Percentiles rank a stretch among this genome's conserved stretches.
Conservation (phyloP, 2,113 vertebrate species). For the Ariopsis seemanni region DNA sequence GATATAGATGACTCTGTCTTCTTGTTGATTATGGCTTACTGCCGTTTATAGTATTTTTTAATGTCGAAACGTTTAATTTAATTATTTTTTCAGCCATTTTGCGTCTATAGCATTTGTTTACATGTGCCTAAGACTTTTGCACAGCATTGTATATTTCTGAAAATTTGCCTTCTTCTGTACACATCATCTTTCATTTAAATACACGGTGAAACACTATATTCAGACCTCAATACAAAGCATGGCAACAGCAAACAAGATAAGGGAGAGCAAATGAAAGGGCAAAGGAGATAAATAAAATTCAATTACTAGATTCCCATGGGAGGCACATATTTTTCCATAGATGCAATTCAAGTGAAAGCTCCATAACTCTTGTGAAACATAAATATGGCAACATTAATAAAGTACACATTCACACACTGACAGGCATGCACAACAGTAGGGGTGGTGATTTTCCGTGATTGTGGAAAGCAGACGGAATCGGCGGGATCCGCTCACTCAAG, state of each 20-base stretch:
- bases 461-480: no score
- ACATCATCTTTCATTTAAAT: not conserved
- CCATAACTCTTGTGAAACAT: conserved; percentile 12
- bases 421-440: conserved; percentile 16
- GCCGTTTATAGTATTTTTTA: no score
- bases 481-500: no score
- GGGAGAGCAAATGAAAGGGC: conserved; percentile 11
- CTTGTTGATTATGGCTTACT: no score
- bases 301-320: conserved; percentile 6
- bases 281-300: conserved; percentile 15
- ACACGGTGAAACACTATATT: not conserved
- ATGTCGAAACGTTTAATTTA: no score
- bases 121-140: no score
- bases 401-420: conserved; percentile 1
- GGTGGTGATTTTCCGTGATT: no score
- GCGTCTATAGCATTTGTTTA: no score
- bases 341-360: conserved; percentile 18
- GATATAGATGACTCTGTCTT: no score
- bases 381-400: not conserved
- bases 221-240: not conserved
- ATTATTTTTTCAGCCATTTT: no score
- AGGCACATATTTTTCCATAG: conserved; percentile 10
- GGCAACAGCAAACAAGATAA: conserved; percentile 5
- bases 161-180: not conserved
- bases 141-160: not conserved